Conservation (phyloP, 2,797 vertebrate genomes). For the Holocentrus rufus region DNA sequence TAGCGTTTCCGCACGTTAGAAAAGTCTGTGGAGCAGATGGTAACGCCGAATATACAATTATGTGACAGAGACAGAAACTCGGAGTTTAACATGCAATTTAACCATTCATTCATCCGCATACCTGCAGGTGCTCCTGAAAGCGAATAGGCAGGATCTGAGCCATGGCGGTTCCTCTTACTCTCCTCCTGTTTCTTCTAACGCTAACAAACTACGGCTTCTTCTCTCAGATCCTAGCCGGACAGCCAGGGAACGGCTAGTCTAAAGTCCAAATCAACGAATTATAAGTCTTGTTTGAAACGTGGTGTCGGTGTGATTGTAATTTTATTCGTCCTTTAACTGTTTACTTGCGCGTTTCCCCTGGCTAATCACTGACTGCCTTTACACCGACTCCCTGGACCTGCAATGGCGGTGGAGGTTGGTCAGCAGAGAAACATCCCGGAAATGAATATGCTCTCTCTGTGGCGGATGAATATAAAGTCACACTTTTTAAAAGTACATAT, state of each 20-base stretch:
- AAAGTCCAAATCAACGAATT: conserved; percentile 64
- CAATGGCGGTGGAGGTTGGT: conserved; percentile 93
- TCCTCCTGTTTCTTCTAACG: conserved; percentile 79
- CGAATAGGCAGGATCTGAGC: conserved; percentile 94
- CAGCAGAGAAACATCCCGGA: conserved; percentile 88
- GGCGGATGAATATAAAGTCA: conserved; percentile 82
- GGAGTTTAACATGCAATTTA: conserved; percentile 37
- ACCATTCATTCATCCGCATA: conserved; percentile 73
- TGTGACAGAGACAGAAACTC: neutral
- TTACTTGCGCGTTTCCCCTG: conserved; percentile 75
- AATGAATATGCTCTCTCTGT: conserved; percentile 83
- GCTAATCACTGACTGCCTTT: conserved; percentile 78
- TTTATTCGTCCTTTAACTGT: conserved; percentile 67
- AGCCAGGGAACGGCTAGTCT: conserved; percentile 71
- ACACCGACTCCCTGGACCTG: conserved; percentile 85
- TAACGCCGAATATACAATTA: neutral
- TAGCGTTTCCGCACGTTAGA: conserved; percentile 53
- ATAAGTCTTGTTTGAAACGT: conserved; percentile 64
- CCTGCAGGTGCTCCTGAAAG: conserved; percentile 97
- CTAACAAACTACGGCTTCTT: conserved; percentile 80
- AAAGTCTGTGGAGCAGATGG: conserved; percentile 16
- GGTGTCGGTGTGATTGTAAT: conserved; percentile 67
- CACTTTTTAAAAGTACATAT: conserved; percentile 47
- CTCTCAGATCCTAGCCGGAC: conserved; percentile 74
- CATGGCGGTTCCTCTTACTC: conserved; percentile 86